Base-by-base conservation (phyloP, 2,113 vertebrate species). In the Zosterops hypoxanthus region DNA sequence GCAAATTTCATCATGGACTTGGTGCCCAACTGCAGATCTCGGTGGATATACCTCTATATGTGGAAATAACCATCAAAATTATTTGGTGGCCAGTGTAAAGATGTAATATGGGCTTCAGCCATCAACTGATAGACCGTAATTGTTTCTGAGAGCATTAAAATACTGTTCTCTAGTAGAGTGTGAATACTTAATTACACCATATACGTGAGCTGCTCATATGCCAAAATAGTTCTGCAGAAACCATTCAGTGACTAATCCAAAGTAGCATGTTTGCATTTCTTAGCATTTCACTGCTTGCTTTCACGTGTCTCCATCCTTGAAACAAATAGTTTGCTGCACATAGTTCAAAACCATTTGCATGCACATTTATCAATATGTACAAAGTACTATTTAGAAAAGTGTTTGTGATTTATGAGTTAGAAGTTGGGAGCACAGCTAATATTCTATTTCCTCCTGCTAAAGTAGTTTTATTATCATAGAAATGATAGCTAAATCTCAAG, bases 151-250 rank as follows among this genome's bases (percentile, higher is more conserved):
- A 69, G 18, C 33, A 56, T 87, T 85, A 72, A 53, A 73, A 52
- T 10, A 39, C 14, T 47, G 33, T 56, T 63, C 14, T 31, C 7
- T n/a, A 46, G 23, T 31, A 68, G 21, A 63, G 6, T 4, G 44
- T 47, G 36, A 69, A 60, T 63, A 68, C 26, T 28, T n/a, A 56
- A 68, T 85, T 49, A 65, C 29, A 77, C 55, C 69, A 7, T 36
- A 25, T 64, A 66, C 1, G 1, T 11, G 14, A 88, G 46, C 49
- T 34, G 28, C 25, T 77, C 18, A 36, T 17, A 42, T 26, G 44
- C 84, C 75, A 56, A 75, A 76, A 75, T 72, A 92, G 44, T 93
- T 53, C 86, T 84, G 33, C 56, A 90, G n/a, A 82, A 95, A 55
- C 21, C 49, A 68, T 57, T 63, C 72, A 52, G 33, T 57, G 28